Evolutionary conservation across 2,113 vertebrate species (phyloP), one percentile per base, ranked within the genome.

Genomic region (Puntigrus tetrazona): DNA sequence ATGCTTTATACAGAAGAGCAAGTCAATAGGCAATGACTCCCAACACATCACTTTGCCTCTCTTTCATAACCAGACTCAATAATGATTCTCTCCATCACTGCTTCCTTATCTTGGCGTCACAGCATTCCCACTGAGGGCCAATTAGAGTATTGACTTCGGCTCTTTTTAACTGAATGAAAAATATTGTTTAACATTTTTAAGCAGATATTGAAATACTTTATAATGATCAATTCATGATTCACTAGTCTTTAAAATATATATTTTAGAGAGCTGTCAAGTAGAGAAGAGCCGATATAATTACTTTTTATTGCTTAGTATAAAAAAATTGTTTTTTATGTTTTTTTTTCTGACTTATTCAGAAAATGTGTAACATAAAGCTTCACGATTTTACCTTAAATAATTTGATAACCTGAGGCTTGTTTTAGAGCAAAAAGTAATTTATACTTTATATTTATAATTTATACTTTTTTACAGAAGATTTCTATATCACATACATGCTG

Each of bases 61-160:
- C 25, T 86, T 86, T 78, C 76, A 77, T 78, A 78, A 77, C 81
- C 41, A 61, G 83, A 83, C 86, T 81, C 63, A 88, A 88, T 93
- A 90, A 92, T 89, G 87, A 91, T 92, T 89, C 89, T 87, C 84
- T 76, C 85, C 90, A 88, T 91, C 88, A 90, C 72, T 85, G 78
- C 82, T 65, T 85, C 73, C 87, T 92, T 92, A 92, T 93, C 92
- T 90, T 50, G 52, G 41, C 29, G 86, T 79, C 87, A 61, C 84
- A 70, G 50, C 87, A 79, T 88, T 87, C 67, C 45, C 65, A 52
- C 77, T 8, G 86, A 88, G 86, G 89, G 87, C 84, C 85, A 87
- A 84, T 85, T 86, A 83, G 55, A 57, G 82, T 89, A 85, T 88
- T 89, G 88, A 88, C 90, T 86, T 82, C 81, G 86, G 84, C 85